Conservation (phyloP, 2,888 invertebrate species). For the Chrysolina oricalcia region DNA sequence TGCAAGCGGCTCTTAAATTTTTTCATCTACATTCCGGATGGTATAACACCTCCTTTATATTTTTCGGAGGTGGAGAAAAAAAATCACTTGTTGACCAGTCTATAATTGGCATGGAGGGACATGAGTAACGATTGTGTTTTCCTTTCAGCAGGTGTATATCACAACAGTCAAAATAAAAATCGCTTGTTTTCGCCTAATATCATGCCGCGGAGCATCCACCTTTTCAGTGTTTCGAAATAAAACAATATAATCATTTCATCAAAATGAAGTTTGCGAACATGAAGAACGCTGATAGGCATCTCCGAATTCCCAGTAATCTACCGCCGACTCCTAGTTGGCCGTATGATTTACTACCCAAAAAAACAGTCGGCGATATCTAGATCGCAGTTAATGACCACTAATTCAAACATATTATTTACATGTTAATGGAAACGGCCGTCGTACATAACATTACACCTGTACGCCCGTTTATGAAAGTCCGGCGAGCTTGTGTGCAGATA, state of each 20-base stretch:
- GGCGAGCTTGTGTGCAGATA: conserved; percentile 15
- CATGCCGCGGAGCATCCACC: conserved; percentile 6
- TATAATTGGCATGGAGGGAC: no score
- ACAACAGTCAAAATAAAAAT: not conserved
- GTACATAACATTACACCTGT: conserved; percentile 46
- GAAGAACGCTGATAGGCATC: conserved; percentile 10
- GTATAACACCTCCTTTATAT: no score
- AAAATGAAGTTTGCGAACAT: conserved; percentile 21
- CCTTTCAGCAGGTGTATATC: conserved; percentile 6
- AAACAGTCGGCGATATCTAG: conserved; percentile 32
- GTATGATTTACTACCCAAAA: conserved; percentile 34
- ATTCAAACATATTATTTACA: conserved; percentile 44
- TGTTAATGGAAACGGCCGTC: conserved; percentile 38
- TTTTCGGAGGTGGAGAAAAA: no score
- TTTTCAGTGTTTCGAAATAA: conserved; percentile 19
- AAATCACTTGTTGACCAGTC: no score
- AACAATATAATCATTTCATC: conserved; percentile 25
- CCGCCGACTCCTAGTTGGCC: conserved; percentile 22
- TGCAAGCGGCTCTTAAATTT: no score
- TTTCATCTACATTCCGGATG: no score
- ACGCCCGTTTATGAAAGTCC: conserved; percentile 18
- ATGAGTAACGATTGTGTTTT: not conserved
- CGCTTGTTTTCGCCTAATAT: not conserved
- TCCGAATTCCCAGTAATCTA: conserved; percentile 3
- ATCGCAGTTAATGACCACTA: conserved; percentile 41